phyloP scores from a whole-genome alignment of 2,113 vertebrate species.

The Pseudopodoces humilis region DNA sequence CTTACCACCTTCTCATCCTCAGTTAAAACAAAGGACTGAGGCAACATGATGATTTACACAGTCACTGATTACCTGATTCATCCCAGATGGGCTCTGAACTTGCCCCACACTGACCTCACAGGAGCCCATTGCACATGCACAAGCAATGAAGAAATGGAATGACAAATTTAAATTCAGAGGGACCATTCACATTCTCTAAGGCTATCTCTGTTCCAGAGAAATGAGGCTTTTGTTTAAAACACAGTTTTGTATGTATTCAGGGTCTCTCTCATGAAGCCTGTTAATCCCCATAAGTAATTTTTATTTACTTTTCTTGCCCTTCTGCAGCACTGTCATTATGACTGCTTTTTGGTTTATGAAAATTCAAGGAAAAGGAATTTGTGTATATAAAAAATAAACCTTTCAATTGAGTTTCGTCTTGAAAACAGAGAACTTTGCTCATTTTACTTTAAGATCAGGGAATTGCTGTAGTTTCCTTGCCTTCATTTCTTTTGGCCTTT shows the following conservation, averaged over 20 bases:
- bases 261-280: background rate
- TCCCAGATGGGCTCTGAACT: background rate
- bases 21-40: background rate
- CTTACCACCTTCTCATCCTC: background rate
- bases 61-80: background rate
- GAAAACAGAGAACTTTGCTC: background rate
- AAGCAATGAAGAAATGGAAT: background rate
- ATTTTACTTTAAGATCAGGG: background rate
- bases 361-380: constrained; percentile 15
- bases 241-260: background rate
- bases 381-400: background rate
- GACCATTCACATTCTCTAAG: background rate
- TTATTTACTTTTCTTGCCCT: constrained; percentile 36
- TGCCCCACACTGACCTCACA: background rate
- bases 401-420: background rate
- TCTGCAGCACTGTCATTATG: background rate
- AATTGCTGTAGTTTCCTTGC: background rate
- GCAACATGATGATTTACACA: background rate
- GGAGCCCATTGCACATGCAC: background rate
- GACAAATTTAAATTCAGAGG: background rate
- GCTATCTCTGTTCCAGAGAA: background rate
- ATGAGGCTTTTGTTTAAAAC: background rate
- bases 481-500: background rate
- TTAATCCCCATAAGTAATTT: constrained; percentile 13
- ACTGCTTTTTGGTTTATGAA: background rate